Conservation (phyloP, 2,888 invertebrate genomes). For the Gortyna flavago region DNA sequence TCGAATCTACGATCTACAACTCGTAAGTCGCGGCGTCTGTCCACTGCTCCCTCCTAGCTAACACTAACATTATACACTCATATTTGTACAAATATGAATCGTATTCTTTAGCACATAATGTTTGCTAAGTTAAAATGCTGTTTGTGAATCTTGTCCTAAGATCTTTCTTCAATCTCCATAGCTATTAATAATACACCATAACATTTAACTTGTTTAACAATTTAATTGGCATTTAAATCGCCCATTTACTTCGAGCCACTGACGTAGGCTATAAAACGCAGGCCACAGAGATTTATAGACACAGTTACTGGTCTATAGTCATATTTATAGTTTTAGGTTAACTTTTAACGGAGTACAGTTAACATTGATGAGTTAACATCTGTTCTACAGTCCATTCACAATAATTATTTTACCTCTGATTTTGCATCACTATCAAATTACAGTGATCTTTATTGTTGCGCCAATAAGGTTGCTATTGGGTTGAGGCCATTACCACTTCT, state of each 20-base stretch:
- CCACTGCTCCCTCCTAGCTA: too few species aligned
- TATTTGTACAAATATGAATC: background rate
- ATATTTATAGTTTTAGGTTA: background rate
- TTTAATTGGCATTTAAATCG: conserved; percentile 9
- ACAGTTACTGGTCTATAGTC: background rate
- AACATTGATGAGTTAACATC: background rate
- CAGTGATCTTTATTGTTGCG: too few species aligned
- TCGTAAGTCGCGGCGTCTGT: too few species aligned
- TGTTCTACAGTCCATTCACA: background rate
- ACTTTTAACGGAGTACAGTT: background rate
- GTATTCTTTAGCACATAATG: background rate
- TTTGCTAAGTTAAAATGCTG: background rate
- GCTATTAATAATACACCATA: background rate
- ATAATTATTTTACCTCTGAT: background rate
- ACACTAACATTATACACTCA: too few species aligned
- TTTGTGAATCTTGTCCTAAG: background rate
- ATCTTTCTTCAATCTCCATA: background rate
- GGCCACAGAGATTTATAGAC: conserved; percentile 14
- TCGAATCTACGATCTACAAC: too few species aligned
- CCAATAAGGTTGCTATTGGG: too few species aligned
- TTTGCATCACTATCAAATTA: too few species aligned
- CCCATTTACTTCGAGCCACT: background rate
- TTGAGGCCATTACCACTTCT: background rate
- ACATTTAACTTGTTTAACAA: background rate
- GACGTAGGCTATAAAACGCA: conserved; percentile 40